Conservation (phyloP, 2,888 invertebrate species). For the Tenthredo scrophulariae region DNA sequence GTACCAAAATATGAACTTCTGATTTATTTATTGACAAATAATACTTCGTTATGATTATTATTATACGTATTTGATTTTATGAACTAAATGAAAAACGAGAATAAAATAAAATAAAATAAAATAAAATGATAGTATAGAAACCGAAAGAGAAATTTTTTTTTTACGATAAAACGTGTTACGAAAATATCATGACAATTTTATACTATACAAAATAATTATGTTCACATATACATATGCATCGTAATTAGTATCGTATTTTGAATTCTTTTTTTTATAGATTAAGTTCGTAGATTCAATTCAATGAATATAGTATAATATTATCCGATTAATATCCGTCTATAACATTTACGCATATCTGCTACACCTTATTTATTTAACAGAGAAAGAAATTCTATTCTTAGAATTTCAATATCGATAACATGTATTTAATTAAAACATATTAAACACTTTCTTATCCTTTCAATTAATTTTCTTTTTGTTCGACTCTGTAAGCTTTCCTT, state of each 20-base stretch:
- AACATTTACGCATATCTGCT: slow-evolving; percentile 9
- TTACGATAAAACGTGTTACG: not conserved
- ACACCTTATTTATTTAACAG: not conserved
- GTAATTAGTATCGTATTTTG: not conserved
- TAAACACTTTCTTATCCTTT: not conserved
- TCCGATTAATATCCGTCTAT: slow-evolving; percentile 3
- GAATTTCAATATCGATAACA: slow-evolving; percentile 30
- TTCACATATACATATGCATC: not conserved
- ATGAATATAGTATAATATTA: slow-evolving; percentile 14
- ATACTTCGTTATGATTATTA: slow-evolving; percentile 4
- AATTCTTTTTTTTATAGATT: not conserved
- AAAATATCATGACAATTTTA: slow-evolving; percentile 1
- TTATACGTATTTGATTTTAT: not conserved
- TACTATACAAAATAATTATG: slow-evolving; percentile 28
- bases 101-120: not conserved
- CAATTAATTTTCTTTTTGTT: not conserved
- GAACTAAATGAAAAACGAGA: not conserved
- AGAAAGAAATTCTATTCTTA: not conserved
- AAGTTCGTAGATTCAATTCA: slow-evolving; percentile 3
- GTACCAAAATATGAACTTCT: not conserved
- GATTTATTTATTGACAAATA: slow-evolving; percentile 19
- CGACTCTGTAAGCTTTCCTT: not conserved
- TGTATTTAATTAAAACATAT: slow-evolving; percentile 5
- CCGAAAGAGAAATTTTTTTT: not conserved
- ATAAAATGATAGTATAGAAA: not conserved